These are phyloP conservation scores for Calcarius lapponicus DNA, from an alignment of 2,797 vertebrate species.

Conservation along the genomic window DNA sequence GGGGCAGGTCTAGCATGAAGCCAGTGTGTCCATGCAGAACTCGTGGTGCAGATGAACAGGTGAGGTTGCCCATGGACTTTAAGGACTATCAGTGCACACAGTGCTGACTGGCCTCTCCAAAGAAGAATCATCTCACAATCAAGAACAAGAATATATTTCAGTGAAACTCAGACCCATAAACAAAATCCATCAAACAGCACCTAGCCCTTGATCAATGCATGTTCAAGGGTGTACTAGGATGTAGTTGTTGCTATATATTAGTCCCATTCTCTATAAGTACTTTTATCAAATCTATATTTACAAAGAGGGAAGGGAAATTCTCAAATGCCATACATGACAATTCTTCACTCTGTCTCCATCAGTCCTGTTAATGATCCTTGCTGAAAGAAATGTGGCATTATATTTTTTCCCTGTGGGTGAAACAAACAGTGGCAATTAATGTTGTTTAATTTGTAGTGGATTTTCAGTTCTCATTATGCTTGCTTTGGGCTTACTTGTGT, in stretches of 20 bases:
- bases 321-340: background rate
- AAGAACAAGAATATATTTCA: constrained; percentile 32
- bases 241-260: background rate
- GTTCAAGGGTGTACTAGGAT: background rate
- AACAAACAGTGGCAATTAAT: background rate
- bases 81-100: background rate
- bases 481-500: background rate
- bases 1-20: background rate
- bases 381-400: background rate
- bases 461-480: background rate
- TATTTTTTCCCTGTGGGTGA: background rate
- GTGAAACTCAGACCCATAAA: constrained; percentile 15
- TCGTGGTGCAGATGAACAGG: rapidly evolving
- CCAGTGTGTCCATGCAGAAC: background rate
- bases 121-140: constrained; percentile 47
- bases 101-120: background rate
- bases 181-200: constrained; percentile 33
- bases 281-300: background rate
- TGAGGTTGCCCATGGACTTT: background rate
- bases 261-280: background rate
- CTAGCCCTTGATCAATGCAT: background rate
- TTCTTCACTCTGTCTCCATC: background rate
- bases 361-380: background rate
- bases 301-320: background rate
- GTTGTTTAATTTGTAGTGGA: background rate